Evolutionary conservation across 2,888 invertebrate species (phyloP), one percentile per base, ranked within the genome.

Genomic region (Ornithoptera priamus): DNA sequence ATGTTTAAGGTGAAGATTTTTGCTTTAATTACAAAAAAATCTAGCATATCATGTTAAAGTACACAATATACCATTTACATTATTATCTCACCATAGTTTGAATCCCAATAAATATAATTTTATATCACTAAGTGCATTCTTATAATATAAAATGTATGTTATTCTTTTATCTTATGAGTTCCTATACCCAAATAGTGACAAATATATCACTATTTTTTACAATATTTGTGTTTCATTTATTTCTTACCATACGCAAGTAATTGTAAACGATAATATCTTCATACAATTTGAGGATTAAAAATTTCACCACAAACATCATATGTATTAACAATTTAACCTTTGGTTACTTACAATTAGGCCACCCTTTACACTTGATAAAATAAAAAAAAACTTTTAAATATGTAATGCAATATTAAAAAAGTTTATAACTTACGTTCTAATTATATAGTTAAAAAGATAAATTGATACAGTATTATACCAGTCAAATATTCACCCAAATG

Each of bases 401-500:
- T 18, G 24, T 18, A 62, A 59, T 62, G 50, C 22, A 66, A 62
- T 65, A 65, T 65, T 69, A 42, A 65, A 22, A 30, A 61, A 69
- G 36, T 59, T 63, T 62, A 67, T 65, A 71, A 69, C 68, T 60
- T 68, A 71, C 56, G 30, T 67, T 65, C 61, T 71, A 71, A 60
- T 62, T 71, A 68, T 62, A 71, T 62, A 59, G 53, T 70, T 70
- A 64, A 69, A 70, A 70, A 72, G 67, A 70, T 63, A 66, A 62
- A 58, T 63, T 30, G 61, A 42, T 70, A 67, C 58, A 68, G 59
- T 50, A 69, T 73, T 72, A 78, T 74, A 76, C 77, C 77, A 75
- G 77, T 83, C 82, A 83, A 81, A 84, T 82, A 82, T 83, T 81
- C 78, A 83, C 85, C 85, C 85, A 79, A 77, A 78, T 77, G 78